phyloP scores from a whole-genome alignment of 2,113 vertebrate species.

The Plestiodon gilberti region DNA sequence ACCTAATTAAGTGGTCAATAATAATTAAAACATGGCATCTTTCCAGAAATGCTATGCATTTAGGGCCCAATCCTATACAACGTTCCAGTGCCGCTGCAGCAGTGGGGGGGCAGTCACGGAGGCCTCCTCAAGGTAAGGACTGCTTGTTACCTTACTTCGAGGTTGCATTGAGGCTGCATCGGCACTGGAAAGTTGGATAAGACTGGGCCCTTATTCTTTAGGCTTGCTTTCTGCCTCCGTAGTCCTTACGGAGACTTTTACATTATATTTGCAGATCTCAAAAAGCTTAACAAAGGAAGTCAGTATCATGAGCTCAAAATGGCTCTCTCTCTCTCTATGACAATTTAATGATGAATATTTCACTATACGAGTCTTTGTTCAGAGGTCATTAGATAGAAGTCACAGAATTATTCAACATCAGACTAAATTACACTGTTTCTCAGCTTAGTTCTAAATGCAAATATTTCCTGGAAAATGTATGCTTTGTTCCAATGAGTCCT shows the following conservation, averaged over 20 bases:
- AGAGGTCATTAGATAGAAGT: constrained; percentile 10
- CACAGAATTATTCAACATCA: constrained; percentile 15
- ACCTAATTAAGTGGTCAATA: constrained; percentile 80
- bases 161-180: too few relatives aligned
- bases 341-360: constrained; percentile 1
- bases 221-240: neutral
- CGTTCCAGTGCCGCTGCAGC: too few relatives aligned
- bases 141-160: too few relatives aligned
- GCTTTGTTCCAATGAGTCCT: constrained; percentile 32
- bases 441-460: constrained; percentile 6
- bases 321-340: neutral
- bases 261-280: neutral
- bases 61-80: too few relatives aligned
- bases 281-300: neutral
- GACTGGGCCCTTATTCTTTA: too few relatives aligned
- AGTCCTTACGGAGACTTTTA: neutral
- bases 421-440: constrained; percentile 25
- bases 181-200: too few relatives aligned
- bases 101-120: too few relatives aligned
- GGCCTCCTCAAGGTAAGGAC: too few relatives aligned
- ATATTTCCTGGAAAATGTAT: constrained; percentile 24
- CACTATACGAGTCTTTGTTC: neutral
- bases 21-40: constrained; percentile 35
- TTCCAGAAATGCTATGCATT: constrained; percentile 29
- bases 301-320: neutral